These are phyloP conservation scores for Conistra vaccinii DNA, from an alignment of 2,888 invertebrate species.

Conservation along the genomic window DNA sequence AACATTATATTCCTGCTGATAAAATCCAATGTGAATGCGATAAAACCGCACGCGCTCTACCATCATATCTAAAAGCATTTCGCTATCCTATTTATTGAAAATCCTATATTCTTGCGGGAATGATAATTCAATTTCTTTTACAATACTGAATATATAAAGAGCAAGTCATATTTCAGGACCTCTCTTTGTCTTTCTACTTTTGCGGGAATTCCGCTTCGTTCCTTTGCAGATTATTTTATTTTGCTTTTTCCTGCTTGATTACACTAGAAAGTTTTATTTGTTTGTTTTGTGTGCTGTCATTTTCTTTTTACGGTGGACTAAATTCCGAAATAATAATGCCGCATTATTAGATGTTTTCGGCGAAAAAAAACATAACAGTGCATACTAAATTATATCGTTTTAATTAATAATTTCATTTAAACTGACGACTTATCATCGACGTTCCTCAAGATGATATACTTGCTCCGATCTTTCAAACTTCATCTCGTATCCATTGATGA, in stretches of 20 bases:
- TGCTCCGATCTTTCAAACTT: slow-evolving; percentile 3
- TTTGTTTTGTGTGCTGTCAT: slow-evolving; percentile 50
- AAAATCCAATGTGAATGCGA: slow-evolving; percentile 56
- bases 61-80: slow-evolving; percentile 59
- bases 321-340: slow-evolving; percentile 19
- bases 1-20: slow-evolving; percentile 51
- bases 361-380: neutral
- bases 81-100: slow-evolving; percentile 61
- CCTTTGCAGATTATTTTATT: slow-evolving; percentile 58
- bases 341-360: neutral
- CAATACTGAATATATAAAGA: slow-evolving; percentile 63
- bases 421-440: neutral
- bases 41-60: slow-evolving; percentile 59
- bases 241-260: slow-evolving; percentile 59
- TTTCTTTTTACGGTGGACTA: slow-evolving; percentile 30
- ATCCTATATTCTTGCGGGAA: slow-evolving; percentile 61
- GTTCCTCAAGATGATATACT: slow-evolving; percentile 21
- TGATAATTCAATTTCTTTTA: slow-evolving; percentile 64
- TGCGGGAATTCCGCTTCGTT: slow-evolving; percentile 47
- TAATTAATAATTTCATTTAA: neutral
- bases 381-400: neutral
- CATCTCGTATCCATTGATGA: slow-evolving; percentile 8
- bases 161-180: slow-evolving; percentile 62
- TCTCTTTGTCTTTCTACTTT: slow-evolving; percentile 59
- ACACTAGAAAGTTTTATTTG: slow-evolving; percentile 55